These are phyloP conservation scores for Zaprionus vittiger DNA, from an alignment of 1,140 invertebrate species.

Conservation along the genomic window DNA sequence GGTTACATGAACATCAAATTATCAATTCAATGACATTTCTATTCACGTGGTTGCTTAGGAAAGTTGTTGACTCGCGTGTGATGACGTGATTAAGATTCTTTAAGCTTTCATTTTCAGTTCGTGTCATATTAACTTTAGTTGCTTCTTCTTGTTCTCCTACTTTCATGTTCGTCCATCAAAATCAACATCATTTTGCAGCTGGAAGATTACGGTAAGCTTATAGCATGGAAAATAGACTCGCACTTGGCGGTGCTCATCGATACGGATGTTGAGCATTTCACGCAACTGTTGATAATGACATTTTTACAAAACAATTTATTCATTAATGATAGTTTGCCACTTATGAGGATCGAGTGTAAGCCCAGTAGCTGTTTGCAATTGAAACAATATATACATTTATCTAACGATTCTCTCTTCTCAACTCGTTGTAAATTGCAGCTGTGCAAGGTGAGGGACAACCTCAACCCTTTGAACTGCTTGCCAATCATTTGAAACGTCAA, in stretches of 20 bases:
- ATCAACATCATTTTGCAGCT: conserved; percentile 84
- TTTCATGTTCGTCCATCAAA: conserved; percentile 1
- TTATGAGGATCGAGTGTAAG: conserved; percentile 89
- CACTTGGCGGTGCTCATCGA: conserved; percentile 87
- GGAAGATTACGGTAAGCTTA: conserved; percentile 88
- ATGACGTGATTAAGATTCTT: conserved; percentile 38
- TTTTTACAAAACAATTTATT: conserved; percentile 87
- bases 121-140: conserved; percentile 20
- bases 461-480: conserved; percentile 80
- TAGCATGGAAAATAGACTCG: conserved; percentile 88
- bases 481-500: conserved; percentile 78
- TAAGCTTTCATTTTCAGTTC: background rate
- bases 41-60: conserved; percentile 1
- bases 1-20: conserved; percentile 4
- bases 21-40: background rate
- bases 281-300: conserved; percentile 86
- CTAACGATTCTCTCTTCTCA: background rate
- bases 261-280: conserved; percentile 87
- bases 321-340: conserved; percentile 88
- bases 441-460: conserved; percentile 86
- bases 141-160: conserved; percentile 25
- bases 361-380: conserved; percentile 51
- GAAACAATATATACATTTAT: conserved; percentile 7
- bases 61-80: conserved; percentile 33
- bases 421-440: conserved; percentile 81